Conservation (phyloP, 2,113 vertebrate species). For the Tachysurus fulvidraco region DNA sequence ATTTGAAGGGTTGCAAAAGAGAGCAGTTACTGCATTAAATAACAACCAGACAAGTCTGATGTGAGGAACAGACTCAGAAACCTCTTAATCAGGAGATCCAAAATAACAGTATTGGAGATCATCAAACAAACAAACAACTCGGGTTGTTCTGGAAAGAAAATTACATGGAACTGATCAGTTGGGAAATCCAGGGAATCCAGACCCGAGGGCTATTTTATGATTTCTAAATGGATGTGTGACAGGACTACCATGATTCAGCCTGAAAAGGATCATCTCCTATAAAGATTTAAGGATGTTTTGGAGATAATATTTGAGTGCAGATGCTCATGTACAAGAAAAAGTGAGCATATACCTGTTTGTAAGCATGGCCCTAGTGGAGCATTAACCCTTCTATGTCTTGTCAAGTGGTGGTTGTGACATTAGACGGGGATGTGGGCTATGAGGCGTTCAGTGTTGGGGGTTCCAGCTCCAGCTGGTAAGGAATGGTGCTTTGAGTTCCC, state of each 20-base stretch:
- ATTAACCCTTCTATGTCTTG: conserved; percentile 43
- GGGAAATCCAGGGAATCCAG: background rate
- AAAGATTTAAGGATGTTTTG: background rate
- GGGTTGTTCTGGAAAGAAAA: background rate
- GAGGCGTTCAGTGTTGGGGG: conserved; percentile 38
- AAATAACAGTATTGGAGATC: background rate
- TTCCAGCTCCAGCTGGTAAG: conserved; percentile 65
- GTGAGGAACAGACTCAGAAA: background rate
- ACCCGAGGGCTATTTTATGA: background rate
- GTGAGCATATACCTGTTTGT: background rate
- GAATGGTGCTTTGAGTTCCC: conserved; percentile 81
- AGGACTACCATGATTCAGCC: background rate
- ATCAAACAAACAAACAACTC: background rate
- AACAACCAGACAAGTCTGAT: background rate
- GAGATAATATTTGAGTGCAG: background rate
- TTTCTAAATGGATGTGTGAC: background rate
- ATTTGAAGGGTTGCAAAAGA: background rate
- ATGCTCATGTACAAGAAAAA: background rate
- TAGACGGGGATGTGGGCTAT: conserved; percentile 36
- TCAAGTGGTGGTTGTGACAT: background rate
- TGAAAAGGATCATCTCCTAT: background rate
- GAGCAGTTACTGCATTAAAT: background rate
- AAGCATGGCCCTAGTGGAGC: conserved; percentile 49
- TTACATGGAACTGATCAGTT: background rate
- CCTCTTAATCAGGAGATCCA: background rate